A percentile compares a stretch with the other conserved stretches of the same genome.
Evolutionary conservation across 2,113 vertebrate genomes (phyloP).

Genomic region (Triplophysa tibetana): DNA sequence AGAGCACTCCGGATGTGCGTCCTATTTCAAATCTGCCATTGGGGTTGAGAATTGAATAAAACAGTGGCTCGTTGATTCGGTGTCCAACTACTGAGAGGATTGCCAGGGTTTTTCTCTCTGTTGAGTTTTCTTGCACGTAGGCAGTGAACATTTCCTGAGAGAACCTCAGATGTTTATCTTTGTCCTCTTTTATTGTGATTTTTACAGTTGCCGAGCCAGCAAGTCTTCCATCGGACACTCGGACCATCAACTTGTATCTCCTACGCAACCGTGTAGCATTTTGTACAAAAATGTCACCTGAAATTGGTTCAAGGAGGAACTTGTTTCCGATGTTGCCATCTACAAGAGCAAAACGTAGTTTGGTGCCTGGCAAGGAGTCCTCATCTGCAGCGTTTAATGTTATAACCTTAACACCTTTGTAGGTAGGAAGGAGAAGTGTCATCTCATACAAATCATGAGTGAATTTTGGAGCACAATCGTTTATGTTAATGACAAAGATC

Average conservation of each 20-base stretch:
- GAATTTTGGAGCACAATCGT: constrained; percentile 83
- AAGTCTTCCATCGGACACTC: constrained; percentile 82
- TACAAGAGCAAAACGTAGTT: constrained; percentile 78
- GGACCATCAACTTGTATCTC: constrained; percentile 78
- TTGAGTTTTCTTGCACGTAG: constrained; percentile 77
- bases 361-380: constrained; percentile 74
- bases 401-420: constrained; percentile 78
- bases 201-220: constrained; percentile 74
- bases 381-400: constrained; percentile 78
- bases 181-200: constrained; percentile 80
- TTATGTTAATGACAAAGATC: constrained; percentile 80
- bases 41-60: constrained; percentile 82
- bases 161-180: constrained; percentile 76
- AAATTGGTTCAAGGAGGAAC: constrained; percentile 72
- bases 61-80: constrained; percentile 81
- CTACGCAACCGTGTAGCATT: constrained; percentile 80
- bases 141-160: constrained; percentile 77
- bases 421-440: constrained; percentile 78
- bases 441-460: constrained; percentile 74
- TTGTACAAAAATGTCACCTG: constrained; percentile 75
- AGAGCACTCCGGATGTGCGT: constrained; percentile 81
- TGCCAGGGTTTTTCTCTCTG: constrained; percentile 73
- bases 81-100: constrained; percentile 76
- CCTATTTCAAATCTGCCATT: constrained; percentile 81
- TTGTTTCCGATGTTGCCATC: constrained; percentile 85